Base-by-base conservation (phyloP, 2,888 invertebrate species). In the Mythimna loreyi region DNA sequence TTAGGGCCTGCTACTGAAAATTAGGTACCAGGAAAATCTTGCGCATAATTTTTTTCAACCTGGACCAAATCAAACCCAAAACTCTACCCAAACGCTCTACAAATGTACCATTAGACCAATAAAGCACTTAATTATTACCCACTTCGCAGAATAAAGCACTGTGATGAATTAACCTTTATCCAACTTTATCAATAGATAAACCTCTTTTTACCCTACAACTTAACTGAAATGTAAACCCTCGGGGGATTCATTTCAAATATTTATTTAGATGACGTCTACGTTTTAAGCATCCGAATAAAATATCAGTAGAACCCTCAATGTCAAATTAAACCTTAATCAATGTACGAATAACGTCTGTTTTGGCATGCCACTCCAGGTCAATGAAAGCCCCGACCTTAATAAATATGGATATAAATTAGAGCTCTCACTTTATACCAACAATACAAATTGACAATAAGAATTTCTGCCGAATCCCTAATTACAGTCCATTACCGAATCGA, bases 181-280 rank as follows among this genome's bases (percentile, higher is more conserved):
- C 49, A 50, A 78, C 49, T 62, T 62, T 65, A 40, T 62, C 68
- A 67, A 79, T 75, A 59, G 70, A 67, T 70, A 72, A 77, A 63
- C 71, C 58, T 73, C 77, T 78, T 79, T 76, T 70, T 67, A 61
- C 62, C 67, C 71, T 53, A 75, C 63, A 83, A 84, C 83, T 72
- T 77, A 76, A 80, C 75, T 85, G 85, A 86, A 89, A 90, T 86
- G 80, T 84, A 86, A 88, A 83, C 80, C 83, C 82, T 76, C 82
- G 69, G 81, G 83, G 83, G 87, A 85, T 86, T 89, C 85, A 82
- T 87, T 87, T 84, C 85, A 89, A 90, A 92, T 90, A 90, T 92
- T 90, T 91, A 89, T 92, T 92, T 89, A 88, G 89, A 90, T 87
- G 89, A 87, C 87, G 83, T 85, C 87, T 84, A 83, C 85, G 85